Evolutionary conservation across 2,113 vertebrate genomes (phyloP), one percentile per base, ranked within the genome.

Genomic region (Trematomus loennbergii): DNA sequence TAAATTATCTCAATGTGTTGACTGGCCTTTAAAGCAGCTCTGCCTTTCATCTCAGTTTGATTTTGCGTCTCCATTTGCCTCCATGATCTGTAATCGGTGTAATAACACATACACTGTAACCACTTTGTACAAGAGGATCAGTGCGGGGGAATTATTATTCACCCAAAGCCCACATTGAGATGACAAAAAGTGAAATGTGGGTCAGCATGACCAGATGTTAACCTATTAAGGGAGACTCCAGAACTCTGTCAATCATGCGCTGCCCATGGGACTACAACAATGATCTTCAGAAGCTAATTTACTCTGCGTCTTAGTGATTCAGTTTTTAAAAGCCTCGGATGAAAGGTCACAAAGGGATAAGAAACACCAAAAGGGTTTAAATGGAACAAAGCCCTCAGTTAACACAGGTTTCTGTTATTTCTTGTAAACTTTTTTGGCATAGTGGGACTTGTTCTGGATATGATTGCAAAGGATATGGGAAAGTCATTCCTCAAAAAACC

Each of bases 181-280:
- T 82, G 76, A 74, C 69, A 88, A 70, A 81, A 87, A 36, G 25
- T 80, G 75, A 91, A 78, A 70, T 54, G 64, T 84, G 66, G 84
- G 87, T 88, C 86, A 87, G 52, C 50, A n/a, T 83, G 83, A 88
- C 69, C 85, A 91, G 81, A 89, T 89, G 87, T 82, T 79, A 54
- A 18, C 20, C 48, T 62, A 63, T 54, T 83, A 78, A 70, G 72
- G 62, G 60, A 73, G 76, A 88, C 61, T 83, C 64, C 63, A 64
- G 59, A 76, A 87, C 80, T 74, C 69, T 88, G 87, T 92, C 89
- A 79, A 46, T 94, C 88, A 93, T 40, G 20, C 11, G 1, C 57
- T 22, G 58, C 82, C 75, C 48, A 2, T 33, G 83, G 87, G 90
- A 85, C 65, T 45, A 52, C 33, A 64, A 40, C 59, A 36, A 40